A percentile compares a stretch with the other conserved stretches of the same genome.
Conservation (phyloP, 2,113 vertebrate species). For the Macquaria australasica region DNA sequence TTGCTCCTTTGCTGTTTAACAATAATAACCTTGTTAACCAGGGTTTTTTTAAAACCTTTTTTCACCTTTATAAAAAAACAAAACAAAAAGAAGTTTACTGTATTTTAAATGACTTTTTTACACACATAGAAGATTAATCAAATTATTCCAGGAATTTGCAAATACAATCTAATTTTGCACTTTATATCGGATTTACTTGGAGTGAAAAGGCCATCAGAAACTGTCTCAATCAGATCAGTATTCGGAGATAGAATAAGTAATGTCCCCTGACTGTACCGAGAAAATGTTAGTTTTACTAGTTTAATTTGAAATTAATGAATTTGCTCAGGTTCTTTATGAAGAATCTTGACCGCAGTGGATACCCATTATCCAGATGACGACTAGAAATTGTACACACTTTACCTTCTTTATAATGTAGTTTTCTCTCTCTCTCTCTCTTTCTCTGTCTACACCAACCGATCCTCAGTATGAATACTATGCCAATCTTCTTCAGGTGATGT, state of each 20-base stretch:
- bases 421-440: conserved; percentile 17
- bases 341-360: conserved; percentile 62
- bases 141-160: conserved; percentile 86
- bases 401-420: conserved; percentile 33
- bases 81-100: conserved; percentile 71
- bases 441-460: conserved; percentile 55
- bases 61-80: conserved; percentile 80
- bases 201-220: conserved; percentile 78
- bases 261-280: conserved; percentile 80
- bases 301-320: conserved; percentile 38
- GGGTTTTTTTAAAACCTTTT: conserved; percentile 80
- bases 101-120: conserved; percentile 85
- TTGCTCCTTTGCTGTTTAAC: conserved; percentile 78
- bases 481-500: conserved; percentile 79
- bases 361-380: conserved; percentile 31
- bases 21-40: conserved; percentile 80
- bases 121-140: conserved; percentile 72
- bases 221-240: conserved; percentile 58
- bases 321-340: conserved; percentile 76
- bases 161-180: conserved; percentile 89
- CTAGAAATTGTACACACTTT: conserved; percentile 29
- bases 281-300: conserved; percentile 50
- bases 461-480: conserved; percentile 77
- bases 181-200: conserved; percentile 81
- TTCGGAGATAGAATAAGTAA: conserved; percentile 35